Evolutionary conservation across 2,888 invertebrate species (phyloP).

Genomic region (Tipula lateralis): DNA sequence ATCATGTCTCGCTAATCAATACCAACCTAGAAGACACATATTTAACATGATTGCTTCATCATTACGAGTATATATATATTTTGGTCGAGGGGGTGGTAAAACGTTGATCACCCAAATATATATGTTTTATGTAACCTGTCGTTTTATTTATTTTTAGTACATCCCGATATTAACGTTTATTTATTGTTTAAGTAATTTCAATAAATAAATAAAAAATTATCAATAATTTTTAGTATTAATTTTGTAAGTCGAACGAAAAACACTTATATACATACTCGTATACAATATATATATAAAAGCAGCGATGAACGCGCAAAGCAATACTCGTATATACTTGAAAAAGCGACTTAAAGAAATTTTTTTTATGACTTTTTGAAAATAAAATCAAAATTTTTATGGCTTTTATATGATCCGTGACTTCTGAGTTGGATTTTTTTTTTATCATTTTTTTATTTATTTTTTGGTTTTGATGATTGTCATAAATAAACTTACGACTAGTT

Average conservation of each 20-base stretch:
- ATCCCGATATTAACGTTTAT: background rate
- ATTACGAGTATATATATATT: background rate
- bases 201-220: background rate
- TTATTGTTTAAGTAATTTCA: background rate
- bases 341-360: constrained; percentile 14
- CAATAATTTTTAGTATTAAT: constrained; percentile 11
- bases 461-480: constrained; percentile 7
- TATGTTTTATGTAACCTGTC: background rate
- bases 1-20: too few relatives aligned
- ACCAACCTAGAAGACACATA: too few relatives aligned
- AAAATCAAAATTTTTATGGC: constrained; percentile 24
- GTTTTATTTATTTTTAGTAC: background rate
- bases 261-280: background rate
- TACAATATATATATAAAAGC: background rate
- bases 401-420: constrained; percentile 24
- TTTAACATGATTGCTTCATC: background rate
- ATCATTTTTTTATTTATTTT: background rate
- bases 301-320: background rate
- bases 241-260: background rate
- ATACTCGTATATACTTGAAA: constrained; percentile 12
- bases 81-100: background rate
- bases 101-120: background rate
- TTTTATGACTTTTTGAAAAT: constrained; percentile 24
- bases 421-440: constrained; percentile 20
- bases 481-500: constrained; percentile 24